These are phyloP conservation scores for Anastrepha ludens DNA, from an alignment of 1,140 invertebrate species.

Conservation along the genomic window DNA sequence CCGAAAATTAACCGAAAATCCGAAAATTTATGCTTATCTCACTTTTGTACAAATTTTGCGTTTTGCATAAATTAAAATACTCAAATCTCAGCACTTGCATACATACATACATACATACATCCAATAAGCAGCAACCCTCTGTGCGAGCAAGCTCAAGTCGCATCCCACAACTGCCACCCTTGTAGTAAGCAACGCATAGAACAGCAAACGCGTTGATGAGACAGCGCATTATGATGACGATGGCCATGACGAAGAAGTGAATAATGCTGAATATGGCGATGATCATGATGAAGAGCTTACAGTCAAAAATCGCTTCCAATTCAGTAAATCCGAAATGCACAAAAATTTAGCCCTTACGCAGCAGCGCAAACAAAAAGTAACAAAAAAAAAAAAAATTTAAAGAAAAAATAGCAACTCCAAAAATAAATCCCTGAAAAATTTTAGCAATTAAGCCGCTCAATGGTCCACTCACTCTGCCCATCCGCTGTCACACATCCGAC, in stretches of 20 bases:
- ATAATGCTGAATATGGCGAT: not conserved
- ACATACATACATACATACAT: not conserved
- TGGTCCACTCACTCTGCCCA: not conserved
- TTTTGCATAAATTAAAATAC: conserved; percentile 53
- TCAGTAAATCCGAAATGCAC: conserved; percentile 10
- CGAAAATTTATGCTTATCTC: conserved; percentile 49
- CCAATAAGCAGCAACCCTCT: not conserved
- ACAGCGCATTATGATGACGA: not conserved
- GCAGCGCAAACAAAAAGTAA: not conserved
- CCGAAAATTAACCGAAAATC: conserved; percentile 35
- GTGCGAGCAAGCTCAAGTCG: not conserved
- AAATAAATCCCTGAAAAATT: conserved; percentile 35
- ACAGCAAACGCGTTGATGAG: not conserved
- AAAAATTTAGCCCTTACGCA: conserved; percentile 11
- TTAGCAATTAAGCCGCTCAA: conserved; percentile 48
- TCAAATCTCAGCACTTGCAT: not conserved
- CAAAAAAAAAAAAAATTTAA: not conserved
- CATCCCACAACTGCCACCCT: conserved; percentile 19
- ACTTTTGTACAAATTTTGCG: conserved; percentile 48
- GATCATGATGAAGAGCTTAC: not conserved
- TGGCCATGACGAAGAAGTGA: not conserved
- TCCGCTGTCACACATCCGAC: no score
- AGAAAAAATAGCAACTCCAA: conserved; percentile 15
- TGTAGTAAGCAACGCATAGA: not conserved
- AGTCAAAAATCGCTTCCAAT: conserved; percentile 39